phyloP scores from a whole-genome alignment of 2,113 vertebrate genomes.

The Lipotes vexillifer region DNA sequence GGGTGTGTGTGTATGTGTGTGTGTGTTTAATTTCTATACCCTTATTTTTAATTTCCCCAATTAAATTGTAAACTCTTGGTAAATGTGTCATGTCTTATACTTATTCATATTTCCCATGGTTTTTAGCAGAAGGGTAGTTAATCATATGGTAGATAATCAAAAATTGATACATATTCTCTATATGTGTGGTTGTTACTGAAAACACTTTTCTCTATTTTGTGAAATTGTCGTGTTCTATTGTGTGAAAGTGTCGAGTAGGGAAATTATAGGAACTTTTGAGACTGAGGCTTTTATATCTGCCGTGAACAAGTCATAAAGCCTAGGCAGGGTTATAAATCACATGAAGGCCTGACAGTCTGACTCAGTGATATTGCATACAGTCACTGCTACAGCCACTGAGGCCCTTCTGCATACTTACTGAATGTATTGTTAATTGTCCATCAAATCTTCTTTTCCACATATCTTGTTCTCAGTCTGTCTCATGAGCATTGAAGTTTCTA shows the following conservation, averaged over 20 bases:
- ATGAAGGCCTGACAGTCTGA: neutral
- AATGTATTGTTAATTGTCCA: neutral
- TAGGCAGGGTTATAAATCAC: neutral
- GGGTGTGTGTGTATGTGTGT: neutral
- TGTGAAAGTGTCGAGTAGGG: neutral
- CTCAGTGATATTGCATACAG: neutral
- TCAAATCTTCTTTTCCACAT: neutral
- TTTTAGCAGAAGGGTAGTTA: neutral
- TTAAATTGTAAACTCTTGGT: neutral
- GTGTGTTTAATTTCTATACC: constrained; percentile 1
- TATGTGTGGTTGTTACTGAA: neutral
- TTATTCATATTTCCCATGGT: neutral
- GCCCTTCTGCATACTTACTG: neutral
- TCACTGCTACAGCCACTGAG: neutral
- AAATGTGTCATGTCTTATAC: neutral
- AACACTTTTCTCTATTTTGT: neutral
- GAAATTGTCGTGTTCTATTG: neutral
- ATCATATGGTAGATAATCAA: neutral
- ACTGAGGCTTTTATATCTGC: neutral
- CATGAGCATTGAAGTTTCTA: neutral
- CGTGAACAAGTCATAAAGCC: neutral
- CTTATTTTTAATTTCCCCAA: neutral
- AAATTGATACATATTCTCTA: neutral
- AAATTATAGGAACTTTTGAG: neutral
- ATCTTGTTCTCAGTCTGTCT: neutral